Conservation (phyloP, 2,797 vertebrate species). For the Xenopus petersii region DNA sequence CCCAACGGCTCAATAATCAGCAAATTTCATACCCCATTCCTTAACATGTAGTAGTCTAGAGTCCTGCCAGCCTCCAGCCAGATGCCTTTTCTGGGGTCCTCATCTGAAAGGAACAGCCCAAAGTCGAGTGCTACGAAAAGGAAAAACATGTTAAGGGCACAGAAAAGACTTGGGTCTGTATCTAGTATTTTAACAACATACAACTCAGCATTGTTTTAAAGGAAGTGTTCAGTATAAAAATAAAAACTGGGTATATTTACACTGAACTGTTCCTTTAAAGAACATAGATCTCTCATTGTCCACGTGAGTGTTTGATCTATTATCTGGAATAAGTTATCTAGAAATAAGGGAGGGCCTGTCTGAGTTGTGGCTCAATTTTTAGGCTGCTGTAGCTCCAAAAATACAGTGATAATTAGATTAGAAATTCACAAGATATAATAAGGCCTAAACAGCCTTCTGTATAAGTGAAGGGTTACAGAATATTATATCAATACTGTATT, state of each 20-base stretch:
- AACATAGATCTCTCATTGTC: slow-evolving; percentile 24
- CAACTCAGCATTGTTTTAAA: slow-evolving; percentile 33
- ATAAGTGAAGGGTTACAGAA: too few species aligned
- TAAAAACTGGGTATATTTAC: too few species aligned
- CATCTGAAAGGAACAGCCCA: slow-evolving; percentile 93
- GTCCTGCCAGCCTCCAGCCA: slow-evolving; percentile 96
- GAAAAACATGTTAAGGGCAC: slow-evolving; percentile 37
- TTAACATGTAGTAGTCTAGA: slow-evolving; percentile 97
- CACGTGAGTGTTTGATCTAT: not conserved
- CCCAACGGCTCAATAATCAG: too few species aligned
- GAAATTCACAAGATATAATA: too few species aligned
- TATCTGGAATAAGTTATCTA: too few species aligned
- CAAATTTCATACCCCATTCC: slow-evolving; percentile 82
- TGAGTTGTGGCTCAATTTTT: too few species aligned
- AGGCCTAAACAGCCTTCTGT: too few species aligned
- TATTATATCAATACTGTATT: too few species aligned
- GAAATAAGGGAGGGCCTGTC: too few species aligned
- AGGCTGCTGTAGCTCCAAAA: too few species aligned
- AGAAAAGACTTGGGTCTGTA: slow-evolving; percentile 10
- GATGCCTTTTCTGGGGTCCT: slow-evolving; percentile 96
- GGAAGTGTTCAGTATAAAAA: too few species aligned
- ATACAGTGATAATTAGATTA: too few species aligned
- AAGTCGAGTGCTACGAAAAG: slow-evolving; percentile 86
- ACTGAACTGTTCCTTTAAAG: not conserved
- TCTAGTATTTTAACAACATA: slow-evolving; percentile 8